Conservation (phyloP, 2,797 vertebrate genomes). For the Chrysolophus pictus region DNA sequence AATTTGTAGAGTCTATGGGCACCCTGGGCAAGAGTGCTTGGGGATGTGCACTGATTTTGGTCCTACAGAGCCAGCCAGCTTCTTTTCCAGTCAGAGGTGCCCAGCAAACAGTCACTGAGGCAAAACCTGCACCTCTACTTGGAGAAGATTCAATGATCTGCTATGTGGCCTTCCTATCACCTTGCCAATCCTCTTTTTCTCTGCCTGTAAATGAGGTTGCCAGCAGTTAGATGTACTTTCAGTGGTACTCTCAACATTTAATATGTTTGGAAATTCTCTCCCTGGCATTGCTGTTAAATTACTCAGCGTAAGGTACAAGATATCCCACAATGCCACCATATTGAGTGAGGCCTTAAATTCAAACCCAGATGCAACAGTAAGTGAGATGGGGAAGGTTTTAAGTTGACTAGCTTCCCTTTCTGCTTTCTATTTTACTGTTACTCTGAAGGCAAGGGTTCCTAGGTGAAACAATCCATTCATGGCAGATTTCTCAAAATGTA, state of each 20-base stretch:
- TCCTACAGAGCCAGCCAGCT: not conserved
- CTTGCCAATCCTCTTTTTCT: not conserved
- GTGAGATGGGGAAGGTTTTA: not conserved
- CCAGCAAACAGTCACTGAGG: not conserved
- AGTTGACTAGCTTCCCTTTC: not conserved
- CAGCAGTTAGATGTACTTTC: not conserved
- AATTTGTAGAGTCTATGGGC: not conserved
- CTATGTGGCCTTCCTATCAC: not conserved
- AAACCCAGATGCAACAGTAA: not conserved
- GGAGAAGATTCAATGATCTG: not conserved
- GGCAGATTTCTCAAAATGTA: constrained; percentile 36
- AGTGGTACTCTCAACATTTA: not conserved
- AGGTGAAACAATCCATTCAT: constrained; percentile 10
- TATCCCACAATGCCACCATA: not conserved
- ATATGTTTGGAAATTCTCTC: not conserved
- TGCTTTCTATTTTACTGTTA: not conserved
- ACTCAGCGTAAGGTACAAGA: not conserved
- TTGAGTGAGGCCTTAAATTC: not conserved
- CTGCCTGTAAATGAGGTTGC: not conserved
- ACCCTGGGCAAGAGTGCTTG: not conserved
- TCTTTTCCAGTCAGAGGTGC: not conserved
- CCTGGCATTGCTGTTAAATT: not conserved
- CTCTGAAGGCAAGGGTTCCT: not conserved
- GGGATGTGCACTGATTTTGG: not conserved
- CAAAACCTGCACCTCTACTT: not conserved